These are phyloP conservation scores for Centroberyx gerrardi DNA, from an alignment of 2,797 vertebrate species.

Conservation along the genomic window DNA sequence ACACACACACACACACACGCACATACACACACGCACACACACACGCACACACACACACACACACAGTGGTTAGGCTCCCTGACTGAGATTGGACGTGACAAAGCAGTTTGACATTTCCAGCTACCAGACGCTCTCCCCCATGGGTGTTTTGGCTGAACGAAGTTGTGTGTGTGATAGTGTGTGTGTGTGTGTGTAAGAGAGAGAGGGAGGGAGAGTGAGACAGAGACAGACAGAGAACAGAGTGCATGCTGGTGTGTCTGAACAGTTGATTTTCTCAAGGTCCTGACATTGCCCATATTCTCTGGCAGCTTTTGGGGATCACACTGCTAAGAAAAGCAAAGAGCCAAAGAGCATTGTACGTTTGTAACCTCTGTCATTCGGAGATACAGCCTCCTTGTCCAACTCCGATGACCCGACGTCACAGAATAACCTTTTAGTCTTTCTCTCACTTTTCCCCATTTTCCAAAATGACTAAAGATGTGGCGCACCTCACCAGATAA, in stretches of 20 bases:
- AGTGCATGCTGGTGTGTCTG: conserved; percentile 58
- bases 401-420: neutral
- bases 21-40: neutral
- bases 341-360: conserved; percentile 35
- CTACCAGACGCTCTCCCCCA: conserved; percentile 79
- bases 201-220: conserved; percentile 12
- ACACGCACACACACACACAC: conserved; percentile 26
- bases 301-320: conserved; percentile 62
- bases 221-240: conserved; percentile 34
- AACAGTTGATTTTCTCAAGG: conserved; percentile 68
- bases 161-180: conserved; percentile 38
- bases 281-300: conserved; percentile 61
- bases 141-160: conserved; percentile 77
- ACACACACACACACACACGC: conserved; percentile 37
- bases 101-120: conserved; percentile 89
- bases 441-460: conserved; percentile 12
- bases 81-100: conserved; percentile 83
- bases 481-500: conserved; percentile 53
- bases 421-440: conserved; percentile 48
- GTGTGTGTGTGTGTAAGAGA: conserved; percentile 23
- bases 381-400: conserved; percentile 22
- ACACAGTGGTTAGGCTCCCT: conserved; percentile 69
- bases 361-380: conserved; percentile 49
- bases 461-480: conserved; percentile 23
- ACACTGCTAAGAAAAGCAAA: conserved; percentile 37